These are phyloP conservation scores for Sylvietta virens DNA, from an alignment of 2,113 vertebrate genomes.

Conservation along the genomic window DNA sequence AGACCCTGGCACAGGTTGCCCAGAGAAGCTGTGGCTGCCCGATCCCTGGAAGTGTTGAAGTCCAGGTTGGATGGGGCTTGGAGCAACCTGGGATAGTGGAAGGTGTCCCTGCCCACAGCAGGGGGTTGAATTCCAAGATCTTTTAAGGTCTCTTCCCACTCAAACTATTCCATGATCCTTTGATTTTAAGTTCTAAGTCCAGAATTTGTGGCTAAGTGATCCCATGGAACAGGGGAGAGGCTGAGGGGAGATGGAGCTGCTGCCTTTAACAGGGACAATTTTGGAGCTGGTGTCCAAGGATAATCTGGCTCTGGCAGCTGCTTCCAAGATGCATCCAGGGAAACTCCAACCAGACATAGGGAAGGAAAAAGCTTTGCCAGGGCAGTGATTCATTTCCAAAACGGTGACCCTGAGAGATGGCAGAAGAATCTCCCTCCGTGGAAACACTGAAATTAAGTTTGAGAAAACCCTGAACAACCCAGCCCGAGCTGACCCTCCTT, in stretches of 20 bases:
- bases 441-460: background rate
- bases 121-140: background rate
- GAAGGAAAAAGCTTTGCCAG: background rate
- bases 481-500: background rate
- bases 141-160: background rate
- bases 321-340: background rate
- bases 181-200: background rate
- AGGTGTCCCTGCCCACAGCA: background rate
- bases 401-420: fast-evolving
- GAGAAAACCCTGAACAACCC: background rate
- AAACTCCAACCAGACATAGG: background rate
- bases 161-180: background rate
- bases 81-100: background rate
- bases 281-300: background rate
- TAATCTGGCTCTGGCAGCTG: background rate
- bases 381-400: background rate
- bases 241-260: fast-evolving
- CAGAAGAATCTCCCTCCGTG: background rate
- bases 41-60: background rate
- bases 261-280: background rate
- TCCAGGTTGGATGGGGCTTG: fast-evolving
- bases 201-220: background rate
- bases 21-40: background rate
- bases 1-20: fast-evolving
- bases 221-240: background rate